Conservation (phyloP, 2,797 vertebrate genomes). For the Anableps anableps region DNA sequence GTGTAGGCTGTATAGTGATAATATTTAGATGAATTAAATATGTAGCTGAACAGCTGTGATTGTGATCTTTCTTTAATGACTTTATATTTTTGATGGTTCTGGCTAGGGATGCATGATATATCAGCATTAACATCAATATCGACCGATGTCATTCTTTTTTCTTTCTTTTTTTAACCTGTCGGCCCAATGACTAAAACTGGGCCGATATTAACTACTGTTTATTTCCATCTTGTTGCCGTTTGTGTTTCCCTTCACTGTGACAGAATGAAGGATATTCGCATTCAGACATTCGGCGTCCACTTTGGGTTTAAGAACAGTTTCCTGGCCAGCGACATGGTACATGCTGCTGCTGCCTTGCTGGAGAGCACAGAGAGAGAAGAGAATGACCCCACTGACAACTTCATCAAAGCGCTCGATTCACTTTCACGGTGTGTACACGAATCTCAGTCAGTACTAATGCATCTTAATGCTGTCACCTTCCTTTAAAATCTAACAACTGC, state of each 20-base stretch:
- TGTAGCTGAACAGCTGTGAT: no score
- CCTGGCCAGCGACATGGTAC: slow-evolving; percentile 93
- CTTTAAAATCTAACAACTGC: neutral
- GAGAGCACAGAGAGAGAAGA: slow-evolving; percentile 90
- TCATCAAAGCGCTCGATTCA: slow-evolving; percentile 94
- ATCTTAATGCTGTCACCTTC: neutral
- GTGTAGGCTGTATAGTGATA: no score
- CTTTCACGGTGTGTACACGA: slow-evolving; percentile 87
- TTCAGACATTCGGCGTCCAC: slow-evolving; percentile 95
- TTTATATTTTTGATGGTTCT: no score
- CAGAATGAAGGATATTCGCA: slow-evolving; percentile 95
- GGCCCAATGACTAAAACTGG: no score
- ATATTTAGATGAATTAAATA: no score
- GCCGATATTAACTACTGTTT: no score
- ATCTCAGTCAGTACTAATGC: fast-evolving
- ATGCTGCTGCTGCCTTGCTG: slow-evolving; percentile 88
- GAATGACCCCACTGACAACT: slow-evolving; percentile 85
- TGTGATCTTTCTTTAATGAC: no score
- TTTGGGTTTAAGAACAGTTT: slow-evolving; percentile 98
- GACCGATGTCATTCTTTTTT: no score
- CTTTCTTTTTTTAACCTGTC: no score
- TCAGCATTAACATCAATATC: no score
- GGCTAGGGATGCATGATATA: no score
- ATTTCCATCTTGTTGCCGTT: no score
- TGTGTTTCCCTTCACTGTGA: neutral